These are phyloP conservation scores for Amiota minor DNA, from an alignment of 2,888 invertebrate genomes.

Conservation along the genomic window DNA sequence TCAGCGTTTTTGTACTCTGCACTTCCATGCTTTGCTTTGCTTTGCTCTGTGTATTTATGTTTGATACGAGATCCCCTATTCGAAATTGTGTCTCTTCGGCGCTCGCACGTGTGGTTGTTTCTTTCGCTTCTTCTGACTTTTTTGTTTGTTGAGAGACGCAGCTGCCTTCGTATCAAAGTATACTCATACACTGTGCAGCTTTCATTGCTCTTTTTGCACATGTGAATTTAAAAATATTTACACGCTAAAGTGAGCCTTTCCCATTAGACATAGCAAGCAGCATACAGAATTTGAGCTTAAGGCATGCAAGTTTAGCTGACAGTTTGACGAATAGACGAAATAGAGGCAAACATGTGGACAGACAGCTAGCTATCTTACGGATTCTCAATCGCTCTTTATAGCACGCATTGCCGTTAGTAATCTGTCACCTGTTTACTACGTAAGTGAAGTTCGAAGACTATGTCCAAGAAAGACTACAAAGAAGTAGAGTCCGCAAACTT, in stretches of 20 bases:
- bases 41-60: too few relatives aligned
- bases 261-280: conserved; percentile 28
- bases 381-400: conserved; percentile 41
- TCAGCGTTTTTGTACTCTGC: too few relatives aligned
- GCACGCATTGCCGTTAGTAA: conserved; percentile 39
- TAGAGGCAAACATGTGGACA: background rate
- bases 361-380: conserved; percentile 25
- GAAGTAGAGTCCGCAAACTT: background rate
- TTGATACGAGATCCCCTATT: too few relatives aligned
- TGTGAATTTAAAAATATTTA: conserved; percentile 24
- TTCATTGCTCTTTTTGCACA: background rate
- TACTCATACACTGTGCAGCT: conserved; percentile 42
- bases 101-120: background rate
- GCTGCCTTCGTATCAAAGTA: conserved; percentile 35
- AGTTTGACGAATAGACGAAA: background rate
- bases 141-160: background rate
- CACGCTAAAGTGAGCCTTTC: conserved; percentile 38
- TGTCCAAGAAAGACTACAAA: background rate
- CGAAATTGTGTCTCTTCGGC: background rate
- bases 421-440: conserved; percentile 39
- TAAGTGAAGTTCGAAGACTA: conserved; percentile 6
- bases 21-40: too few relatives aligned
- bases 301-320: background rate
- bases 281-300: conserved; percentile 23
- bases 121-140: background rate